Evolutionary conservation across 1,140 invertebrate species (phyloP), one percentile per base, ranked within the genome.

Genomic region (Dolichoris vasculosae): DNA sequence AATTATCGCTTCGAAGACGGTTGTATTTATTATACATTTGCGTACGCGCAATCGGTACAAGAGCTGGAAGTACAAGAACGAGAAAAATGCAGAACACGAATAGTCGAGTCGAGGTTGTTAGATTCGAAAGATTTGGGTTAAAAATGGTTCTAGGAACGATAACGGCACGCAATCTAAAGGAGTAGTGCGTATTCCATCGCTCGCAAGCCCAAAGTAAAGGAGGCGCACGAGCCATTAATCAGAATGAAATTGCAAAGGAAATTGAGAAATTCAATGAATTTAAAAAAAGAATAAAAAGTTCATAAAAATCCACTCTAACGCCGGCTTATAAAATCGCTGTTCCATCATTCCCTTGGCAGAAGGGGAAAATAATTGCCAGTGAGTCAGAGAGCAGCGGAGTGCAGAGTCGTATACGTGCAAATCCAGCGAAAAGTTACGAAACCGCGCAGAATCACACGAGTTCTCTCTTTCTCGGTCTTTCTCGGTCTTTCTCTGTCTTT

Each of bases 331-430:
- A 59, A 26, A 59, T 26, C 55, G 3, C 2, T 26, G 23, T 59
- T 26, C 23, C 23, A 59, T 26, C 23, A 26, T 26, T 64, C 38
- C 40, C 40, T 40, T 15, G 43, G 80, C 26, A 51, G 17, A 82
- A 71, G 40, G 46, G 30, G 63, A 55, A 69, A 82, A 59, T 82
- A 43, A 82, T 82, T 82, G 81, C 48, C 7, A 35, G 23, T 73
- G 46, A 73, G 67, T 55, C 69, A 40, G 67, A 59, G 55, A 23
- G 23, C 23, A 59, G 17, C 51, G 17, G 20, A 55, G 51, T 55
- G 51, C 51, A 55, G 17, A 59, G 13, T 51, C 13, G 55, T 59
- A 26, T 59, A 59, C 55, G 81, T 73, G 69, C 51, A 59, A 75
- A 82, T 82, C 69, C 48, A 59, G 17, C 30, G 63, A 73, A 59